Evolutionary conservation across 1,140 invertebrate species (phyloP), one percentile per base, ranked within the genome.

Genomic region (Rhynchophorus ferrugineus): DNA sequence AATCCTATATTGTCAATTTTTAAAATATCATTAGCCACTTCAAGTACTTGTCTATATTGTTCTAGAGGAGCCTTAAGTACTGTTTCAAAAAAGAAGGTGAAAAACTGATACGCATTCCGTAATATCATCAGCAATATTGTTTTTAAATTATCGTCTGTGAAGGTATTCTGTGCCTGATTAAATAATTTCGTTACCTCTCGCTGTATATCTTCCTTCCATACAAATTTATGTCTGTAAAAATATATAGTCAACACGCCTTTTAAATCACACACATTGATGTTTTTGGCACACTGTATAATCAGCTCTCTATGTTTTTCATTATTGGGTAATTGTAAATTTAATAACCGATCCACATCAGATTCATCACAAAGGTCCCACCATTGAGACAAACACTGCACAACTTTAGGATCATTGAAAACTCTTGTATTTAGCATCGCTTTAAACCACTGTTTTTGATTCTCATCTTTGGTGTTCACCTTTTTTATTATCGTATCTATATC

Each of bases 401-500:
- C 43, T 42, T 60, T 35, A 16, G 58, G 14, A 44, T 63, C 53
- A 19, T 60, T 37, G n/a, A 66, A 66, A 24, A 68, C 47, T 34
- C 53, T 19, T 7, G 58, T 66, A 18, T 58, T 45, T 54, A 36
- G 20, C 7, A 69, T 50, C 1, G 61, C 62, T 22, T 41, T 57
- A 51, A 68, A 68, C 66, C 67, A 69, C 11, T 47, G 49, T 43
- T 51, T 58, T 53, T 67, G 67, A 55, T 66, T 54, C 43, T 51
- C 44, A 53, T 66, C 62, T 2, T 19, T 36, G 44, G 56, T 50
- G 41, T 62, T 54, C 6, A 69, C 57, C 39, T 57, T 62, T 16
- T 44, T 41, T 18, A 69, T 61, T 9, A 67, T 68, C 1, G 44
- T 62, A 2, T 34, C 3, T 13, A 48, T 20, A 50, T 65, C 63